Evolutionary conservation across 2,888 invertebrate species (phyloP).

Genomic region (Drosophila acutilabella): DNA sequence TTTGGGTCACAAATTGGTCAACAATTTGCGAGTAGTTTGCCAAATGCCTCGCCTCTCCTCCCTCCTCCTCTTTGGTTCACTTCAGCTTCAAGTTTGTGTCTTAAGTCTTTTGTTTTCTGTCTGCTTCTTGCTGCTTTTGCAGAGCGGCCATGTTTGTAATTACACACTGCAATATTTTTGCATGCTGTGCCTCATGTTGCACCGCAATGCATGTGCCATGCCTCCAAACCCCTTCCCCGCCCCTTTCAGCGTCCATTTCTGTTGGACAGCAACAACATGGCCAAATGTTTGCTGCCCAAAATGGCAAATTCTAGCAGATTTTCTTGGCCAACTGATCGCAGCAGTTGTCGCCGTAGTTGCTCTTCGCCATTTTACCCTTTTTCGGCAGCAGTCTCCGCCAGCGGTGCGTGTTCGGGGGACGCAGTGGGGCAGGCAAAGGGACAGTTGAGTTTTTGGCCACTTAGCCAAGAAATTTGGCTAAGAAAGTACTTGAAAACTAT

Average conservation of each 20-base stretch:
- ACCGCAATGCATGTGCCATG: slow-evolving; percentile 3
- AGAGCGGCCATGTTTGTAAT: slow-evolving; percentile 64
- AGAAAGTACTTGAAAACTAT: not conserved
- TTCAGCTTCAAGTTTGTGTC: slow-evolving; percentile 50
- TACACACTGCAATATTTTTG: slow-evolving; percentile 54
- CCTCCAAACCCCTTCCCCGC: not conserved
- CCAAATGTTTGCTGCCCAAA: slow-evolving; percentile 72
- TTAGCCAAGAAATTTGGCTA: not conserved
- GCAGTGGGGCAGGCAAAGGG: not conserved
- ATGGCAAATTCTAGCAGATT: slow-evolving; percentile 76
- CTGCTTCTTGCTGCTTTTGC: slow-evolving; percentile 10
- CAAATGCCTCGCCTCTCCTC: not conserved
- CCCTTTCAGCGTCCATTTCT: not conserved
- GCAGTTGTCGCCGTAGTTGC: slow-evolving; percentile 8
- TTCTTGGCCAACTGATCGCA: slow-evolving; percentile 28
- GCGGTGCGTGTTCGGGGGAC: not conserved
- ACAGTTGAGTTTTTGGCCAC: not conserved
- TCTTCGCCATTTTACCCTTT: slow-evolving; percentile 66
- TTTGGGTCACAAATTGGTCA: slow-evolving; percentile 56
- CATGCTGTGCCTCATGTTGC: slow-evolving; percentile 25
- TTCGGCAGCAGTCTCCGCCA: slow-evolving; percentile 20
- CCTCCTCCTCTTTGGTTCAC: not conserved
- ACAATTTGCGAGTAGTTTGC: slow-evolving; percentile 44
- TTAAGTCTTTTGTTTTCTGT: slow-evolving; percentile 51
- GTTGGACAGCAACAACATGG: slow-evolving; percentile 57